Evolutionary conservation across 2,888 invertebrate species (phyloP), one percentile per base, ranked within the genome.

Genomic region (Oxystoma pomonae): DNA sequence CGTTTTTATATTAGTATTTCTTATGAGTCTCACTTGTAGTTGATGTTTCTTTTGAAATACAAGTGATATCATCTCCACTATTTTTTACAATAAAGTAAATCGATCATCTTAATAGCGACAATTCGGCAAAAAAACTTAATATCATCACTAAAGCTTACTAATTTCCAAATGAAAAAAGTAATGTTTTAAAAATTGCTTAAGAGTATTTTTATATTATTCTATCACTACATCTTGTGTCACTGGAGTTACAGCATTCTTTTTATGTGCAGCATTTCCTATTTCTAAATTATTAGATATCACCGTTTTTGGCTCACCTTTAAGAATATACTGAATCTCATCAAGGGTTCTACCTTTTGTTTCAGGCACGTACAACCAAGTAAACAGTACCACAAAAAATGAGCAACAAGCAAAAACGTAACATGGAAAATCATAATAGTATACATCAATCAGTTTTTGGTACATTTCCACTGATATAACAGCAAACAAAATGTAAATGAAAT

Each of bases 341-440:
- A 78, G 67, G 2, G 77, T 77, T 68, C 75, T 76, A 9, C 78
- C 78, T 68, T 77, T 78, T 2, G 75, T 75, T 65, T 79, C 79
- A 1, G 79, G 79, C 55, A 79, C 72, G 59, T 74, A 75, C 61
- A 75, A 69, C 57, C 72, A 68, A 50, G 72, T 74, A 64, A 80
- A 80, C n/a, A 75, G 19, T 0, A 77, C 76, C 0, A 77, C 75
- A 12, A 75, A 65, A 9, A 79, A 59, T 55, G 77, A 75, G 51
- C 71, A 76, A 49, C 68, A 70, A 0, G 77, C 67, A 60, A 79
- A 80, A 2, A 79, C 68, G 63, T 75, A 77, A 63, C 79, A 80
- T 0, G 79, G 77, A 20, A 76, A 73, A 58, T 76, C 72, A 52
- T 76, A 72, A 17, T 78, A 78, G 52, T 71, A 74, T 0, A 19